Evolutionary conservation across 1,140 invertebrate species (phyloP).

Genomic region (Drosophila kurseongensis): DNA sequence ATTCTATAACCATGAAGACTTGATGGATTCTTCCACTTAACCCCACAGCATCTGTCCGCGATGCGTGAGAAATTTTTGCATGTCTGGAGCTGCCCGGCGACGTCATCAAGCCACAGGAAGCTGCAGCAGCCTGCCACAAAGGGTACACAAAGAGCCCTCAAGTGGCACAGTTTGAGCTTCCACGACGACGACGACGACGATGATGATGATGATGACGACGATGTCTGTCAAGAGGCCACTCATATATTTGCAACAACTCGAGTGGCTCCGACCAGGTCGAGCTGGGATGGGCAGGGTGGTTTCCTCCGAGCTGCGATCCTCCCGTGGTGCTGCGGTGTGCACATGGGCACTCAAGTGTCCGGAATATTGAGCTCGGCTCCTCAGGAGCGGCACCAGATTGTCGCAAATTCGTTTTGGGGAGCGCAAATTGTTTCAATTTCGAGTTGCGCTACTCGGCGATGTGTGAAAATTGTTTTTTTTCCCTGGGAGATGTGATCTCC

Average conservation of each 20-base stretch:
- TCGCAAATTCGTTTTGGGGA: constrained; percentile 45
- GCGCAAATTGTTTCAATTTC: constrained; percentile 45
- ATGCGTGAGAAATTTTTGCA: constrained; percentile 75
- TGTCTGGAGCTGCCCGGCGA: constrained; percentile 43
- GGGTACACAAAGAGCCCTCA: constrained; percentile 44
- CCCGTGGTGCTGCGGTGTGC: constrained; percentile 73
- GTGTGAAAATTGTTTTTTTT: constrained; percentile 61
- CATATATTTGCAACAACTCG: constrained; percentile 79
- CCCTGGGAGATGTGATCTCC: not conserved
- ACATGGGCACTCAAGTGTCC: constrained; percentile 73
- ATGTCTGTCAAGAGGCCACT: constrained; percentile 80
- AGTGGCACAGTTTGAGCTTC: constrained; percentile 65
- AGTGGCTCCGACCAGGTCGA: constrained; percentile 42
- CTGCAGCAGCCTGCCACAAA: constrained; percentile 51
- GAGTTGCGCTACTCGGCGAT: constrained; percentile 52
- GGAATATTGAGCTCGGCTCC: constrained; percentile 55
- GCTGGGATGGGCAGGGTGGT: constrained; percentile 9
- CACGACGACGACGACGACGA: constrained; percentile 15
- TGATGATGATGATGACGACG: constrained; percentile 11
- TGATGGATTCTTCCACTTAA: constrained; percentile 2
- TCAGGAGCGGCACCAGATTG: constrained; percentile 55
- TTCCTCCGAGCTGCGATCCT: constrained; percentile 20
- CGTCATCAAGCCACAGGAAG: constrained; percentile 78
- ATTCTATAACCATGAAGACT: not conserved
- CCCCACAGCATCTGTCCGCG: constrained; percentile 51